Evolutionary conservation across 64 coral and sea anemone species (phyloP).

Genomic region (Dendronephthya gigantea): DNA sequence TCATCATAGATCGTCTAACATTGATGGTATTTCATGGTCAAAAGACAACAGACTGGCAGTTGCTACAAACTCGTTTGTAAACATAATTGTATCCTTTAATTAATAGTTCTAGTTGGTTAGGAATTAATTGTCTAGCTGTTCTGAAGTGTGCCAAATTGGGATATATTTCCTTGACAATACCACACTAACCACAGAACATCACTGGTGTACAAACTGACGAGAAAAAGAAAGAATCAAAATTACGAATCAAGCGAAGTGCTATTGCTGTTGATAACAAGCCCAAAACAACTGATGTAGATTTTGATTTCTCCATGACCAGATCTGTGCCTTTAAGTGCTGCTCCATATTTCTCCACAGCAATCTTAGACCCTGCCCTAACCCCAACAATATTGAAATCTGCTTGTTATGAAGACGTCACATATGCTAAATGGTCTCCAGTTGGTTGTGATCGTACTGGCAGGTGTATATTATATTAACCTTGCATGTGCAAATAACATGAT

Average conservation of each 20-base stretch:
- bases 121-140: not conserved
- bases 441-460: not conserved
- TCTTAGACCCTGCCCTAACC: not conserved
- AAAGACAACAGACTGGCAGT: not conserved
- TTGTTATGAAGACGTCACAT: not conserved
- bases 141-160: too few species aligned
- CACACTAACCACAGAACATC: not conserved
- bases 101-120: too few species aligned
- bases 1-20: not conserved
- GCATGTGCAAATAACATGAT: too few species aligned
- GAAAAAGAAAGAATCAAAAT: not conserved
- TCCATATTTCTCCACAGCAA: not conserved
- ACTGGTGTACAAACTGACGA: not conserved
- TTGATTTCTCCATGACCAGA: not conserved
- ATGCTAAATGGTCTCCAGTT: conserved; percentile 10
- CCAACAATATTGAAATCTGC: not conserved
- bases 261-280: not conserved
- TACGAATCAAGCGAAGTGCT: not conserved
- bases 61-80: not conserved
- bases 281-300: not conserved
- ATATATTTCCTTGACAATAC: not conserved
- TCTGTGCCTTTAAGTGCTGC: not conserved
- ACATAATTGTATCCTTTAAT: not conserved
- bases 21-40: not conserved
- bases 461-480: too few species aligned